These are phyloP conservation scores for Parambassis ranga DNA, from an alignment of 2,797 vertebrate genomes.

Conservation along the genomic window DNA sequence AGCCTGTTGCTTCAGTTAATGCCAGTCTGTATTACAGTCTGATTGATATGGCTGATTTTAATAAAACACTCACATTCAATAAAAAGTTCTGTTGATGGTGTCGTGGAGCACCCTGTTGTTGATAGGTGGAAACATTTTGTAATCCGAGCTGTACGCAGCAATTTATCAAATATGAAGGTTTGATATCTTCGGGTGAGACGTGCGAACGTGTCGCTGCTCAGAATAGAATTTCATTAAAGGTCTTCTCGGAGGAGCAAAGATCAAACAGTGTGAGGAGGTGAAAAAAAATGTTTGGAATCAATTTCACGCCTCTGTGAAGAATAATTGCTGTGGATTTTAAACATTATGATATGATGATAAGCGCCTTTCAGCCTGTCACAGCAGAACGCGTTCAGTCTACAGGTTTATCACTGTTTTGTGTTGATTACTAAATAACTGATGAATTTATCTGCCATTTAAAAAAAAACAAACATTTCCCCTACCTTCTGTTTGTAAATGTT, in stretches of 20 bases:
- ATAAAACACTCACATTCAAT: not conserved
- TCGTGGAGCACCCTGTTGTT: not conserved
- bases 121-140: not conserved
- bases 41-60: not conserved
- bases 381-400: slow-evolving; percentile 56
- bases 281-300: slow-evolving; percentile 74
- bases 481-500: too few species aligned
- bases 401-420: slow-evolving; percentile 59
- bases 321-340: slow-evolving; percentile 77
- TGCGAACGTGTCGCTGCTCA: slow-evolving; percentile 17
- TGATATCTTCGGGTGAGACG: slow-evolving; percentile 40
- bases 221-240: slow-evolving; percentile 61
- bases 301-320: slow-evolving; percentile 77
- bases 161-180: slow-evolving; percentile 18
- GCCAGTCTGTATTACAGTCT: slow-evolving; percentile 12
- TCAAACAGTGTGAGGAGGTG: slow-evolving; percentile 64
- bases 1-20: not conserved
- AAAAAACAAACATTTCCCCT: not conserved
- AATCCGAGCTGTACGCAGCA: not conserved
- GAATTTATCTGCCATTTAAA: slow-evolving; percentile 46
- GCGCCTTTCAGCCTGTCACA: slow-evolving; percentile 58
- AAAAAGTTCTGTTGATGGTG: not conserved
- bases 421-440: slow-evolving; percentile 67
- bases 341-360: slow-evolving; percentile 73
- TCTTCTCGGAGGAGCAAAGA: slow-evolving; percentile 62